Evolutionary conservation across 2,113 vertebrate species (phyloP).

Genomic region (Passer montanus): DNA sequence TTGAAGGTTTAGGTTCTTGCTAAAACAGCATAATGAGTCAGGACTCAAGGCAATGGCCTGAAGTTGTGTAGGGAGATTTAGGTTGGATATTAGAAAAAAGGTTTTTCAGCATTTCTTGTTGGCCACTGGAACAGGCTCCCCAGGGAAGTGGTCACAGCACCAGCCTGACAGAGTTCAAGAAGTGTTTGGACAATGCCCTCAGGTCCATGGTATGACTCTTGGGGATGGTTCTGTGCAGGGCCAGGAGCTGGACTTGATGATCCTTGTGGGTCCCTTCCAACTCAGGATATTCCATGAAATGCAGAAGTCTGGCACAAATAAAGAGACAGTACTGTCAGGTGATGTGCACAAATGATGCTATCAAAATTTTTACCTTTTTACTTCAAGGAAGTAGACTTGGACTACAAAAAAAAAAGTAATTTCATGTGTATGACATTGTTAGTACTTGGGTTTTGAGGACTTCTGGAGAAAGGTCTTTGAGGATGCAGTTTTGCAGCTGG

Average conservation of each 20-base stretch:
- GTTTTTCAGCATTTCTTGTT: neutral
- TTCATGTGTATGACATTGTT: neutral
- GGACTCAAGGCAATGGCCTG: neutral
- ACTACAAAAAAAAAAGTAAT: neutral
- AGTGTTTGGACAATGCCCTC: accelerated
- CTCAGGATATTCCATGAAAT: neutral
- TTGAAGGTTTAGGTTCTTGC: neutral
- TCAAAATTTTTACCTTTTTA: neutral
- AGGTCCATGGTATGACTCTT: neutral
- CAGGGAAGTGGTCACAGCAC: neutral
- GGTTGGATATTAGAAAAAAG: neutral
- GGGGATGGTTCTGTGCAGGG: neutral
- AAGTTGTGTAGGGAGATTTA: accelerated
- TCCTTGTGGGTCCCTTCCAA: neutral
- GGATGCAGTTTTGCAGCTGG: neutral
- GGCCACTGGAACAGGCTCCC: neutral
- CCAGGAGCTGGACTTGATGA: neutral
- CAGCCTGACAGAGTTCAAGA: neutral
- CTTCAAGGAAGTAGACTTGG: neutral
- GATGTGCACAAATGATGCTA: neutral
- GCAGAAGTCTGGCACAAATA: neutral
- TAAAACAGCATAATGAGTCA: neutral
- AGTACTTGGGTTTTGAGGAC: neutral
- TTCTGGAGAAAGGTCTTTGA: neutral
- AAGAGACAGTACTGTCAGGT: neutral